Conservation (phyloP, 2,797 vertebrate species). For the Squalus acanthias region DNA sequence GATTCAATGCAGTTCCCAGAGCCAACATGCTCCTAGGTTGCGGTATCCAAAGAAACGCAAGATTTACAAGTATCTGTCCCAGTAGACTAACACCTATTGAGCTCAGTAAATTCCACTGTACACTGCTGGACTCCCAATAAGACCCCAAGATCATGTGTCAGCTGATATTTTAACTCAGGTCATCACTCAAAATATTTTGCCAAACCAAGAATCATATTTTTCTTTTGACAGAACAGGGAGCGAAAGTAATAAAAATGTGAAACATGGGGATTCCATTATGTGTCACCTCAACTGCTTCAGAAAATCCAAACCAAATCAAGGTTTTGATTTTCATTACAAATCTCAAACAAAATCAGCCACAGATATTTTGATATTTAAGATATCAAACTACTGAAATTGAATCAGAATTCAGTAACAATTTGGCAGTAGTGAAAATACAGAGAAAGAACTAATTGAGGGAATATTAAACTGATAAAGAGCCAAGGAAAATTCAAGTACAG, state of each 20-base stretch:
- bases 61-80: background rate
- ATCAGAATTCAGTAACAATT: background rate
- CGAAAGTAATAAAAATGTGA: background rate
- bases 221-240: background rate
- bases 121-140: background rate
- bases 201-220: background rate
- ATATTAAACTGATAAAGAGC: background rate
- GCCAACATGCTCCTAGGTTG: background rate
- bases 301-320: background rate
- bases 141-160: background rate
- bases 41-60: background rate
- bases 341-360: background rate
- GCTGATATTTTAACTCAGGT: background rate
- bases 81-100: background rate
- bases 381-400: background rate
- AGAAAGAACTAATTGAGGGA: no score
- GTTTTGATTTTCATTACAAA: background rate
- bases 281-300: background rate
- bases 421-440: background rate
- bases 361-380: background rate
- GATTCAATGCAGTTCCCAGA: background rate
- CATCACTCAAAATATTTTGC: background rate
- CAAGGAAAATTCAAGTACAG: background rate
- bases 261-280: background rate
- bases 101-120: no score